phyloP scores from a whole-genome alignment of 2,888 invertebrate genomes.

The Epistrophella euchroma region DNA sequence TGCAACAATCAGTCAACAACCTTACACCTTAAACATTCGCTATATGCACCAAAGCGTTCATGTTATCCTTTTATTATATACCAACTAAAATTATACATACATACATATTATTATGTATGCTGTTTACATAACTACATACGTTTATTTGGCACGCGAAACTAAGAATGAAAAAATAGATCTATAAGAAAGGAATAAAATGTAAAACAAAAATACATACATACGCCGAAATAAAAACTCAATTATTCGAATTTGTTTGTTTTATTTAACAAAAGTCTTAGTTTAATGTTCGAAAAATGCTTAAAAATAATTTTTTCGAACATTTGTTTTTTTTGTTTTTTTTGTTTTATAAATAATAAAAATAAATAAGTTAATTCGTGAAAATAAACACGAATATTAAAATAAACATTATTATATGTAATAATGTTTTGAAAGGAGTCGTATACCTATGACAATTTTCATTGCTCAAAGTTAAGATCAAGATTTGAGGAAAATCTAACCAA shows the following conservation, averaged over 20 bases:
- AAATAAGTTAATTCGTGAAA: too few species aligned
- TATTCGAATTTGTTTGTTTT: slow-evolving; percentile 27
- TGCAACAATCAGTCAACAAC: slow-evolving; percentile 71
- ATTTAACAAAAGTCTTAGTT: neutral
- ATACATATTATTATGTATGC: slow-evolving; percentile 22
- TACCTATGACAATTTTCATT: neutral
- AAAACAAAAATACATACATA: slow-evolving; percentile 62
- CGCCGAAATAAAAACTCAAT: slow-evolving; percentile 66
- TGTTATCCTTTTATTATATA: slow-evolving; percentile 59
- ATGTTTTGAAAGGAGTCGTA: too few species aligned
- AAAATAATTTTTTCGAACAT: neutral
- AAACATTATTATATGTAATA: too few species aligned
- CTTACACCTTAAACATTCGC: slow-evolving; percentile 58
- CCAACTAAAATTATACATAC: slow-evolving; percentile 33
- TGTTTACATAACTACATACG: slow-evolving; percentile 23
- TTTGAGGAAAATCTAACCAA: neutral
- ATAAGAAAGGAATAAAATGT: slow-evolving; percentile 56
- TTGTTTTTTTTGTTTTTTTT: too few species aligned
- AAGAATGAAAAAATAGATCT: slow-evolving; percentile 50
- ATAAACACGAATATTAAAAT: too few species aligned
- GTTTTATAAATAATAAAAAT: too few species aligned
- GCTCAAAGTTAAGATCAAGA: neutral
- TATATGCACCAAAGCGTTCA: slow-evolving; percentile 67
- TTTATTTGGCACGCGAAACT: slow-evolving; percentile 54
- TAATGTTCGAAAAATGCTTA: neutral